Evolutionary conservation across 2,797 vertebrate species (phyloP), one percentile per base, ranked within the genome.

Genomic region (Crocodylus rhombifer): DNA sequence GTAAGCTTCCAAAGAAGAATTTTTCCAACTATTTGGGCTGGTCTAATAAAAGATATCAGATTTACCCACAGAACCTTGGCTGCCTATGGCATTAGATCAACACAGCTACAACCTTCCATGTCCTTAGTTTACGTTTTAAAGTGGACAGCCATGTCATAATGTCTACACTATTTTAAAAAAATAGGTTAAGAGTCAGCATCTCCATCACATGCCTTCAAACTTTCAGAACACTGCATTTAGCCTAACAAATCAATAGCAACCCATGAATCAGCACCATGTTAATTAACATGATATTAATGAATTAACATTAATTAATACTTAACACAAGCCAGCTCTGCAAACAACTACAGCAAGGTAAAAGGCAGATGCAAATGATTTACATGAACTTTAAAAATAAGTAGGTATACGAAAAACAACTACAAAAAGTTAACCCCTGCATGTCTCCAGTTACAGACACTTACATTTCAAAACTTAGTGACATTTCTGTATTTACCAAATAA

Each of bases 91-190:
- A 11, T 33, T 67, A 67, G 7, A 67, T 9, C 65, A 67, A 18
- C 10, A 69, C 67, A 12, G 18, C 30, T 71, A 71, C 67, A 71
- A 71, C 30, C 23, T 42, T 36, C 21, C 36, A 71, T 21, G 23
- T 33, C 30, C 21, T 26, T 11, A 42, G 6, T 42, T 78, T 76
- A n/a, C 13, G 77, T 2, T 3, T 74, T 80, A 67, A 17, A 64
- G 69, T 0, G 76, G 18, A 69, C 79, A 87, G 58, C 11, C 26
- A 73, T 1, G 2, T n/a, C 26, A 75, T 0, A 0, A 28, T 42
- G 25, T 63, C 21, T 42, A 84, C 12, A 36, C 11, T 42, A 26
- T 26, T 82, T 51, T 7, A 18, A 65, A 11, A 21, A 61, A 5
- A 21, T 6, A 77, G n/a, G n/a, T 77, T 75, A 82, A 77, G 6